Conservation (phyloP, 92 coral and sea anemone species). For the Phymanthus crucifer region DNA sequence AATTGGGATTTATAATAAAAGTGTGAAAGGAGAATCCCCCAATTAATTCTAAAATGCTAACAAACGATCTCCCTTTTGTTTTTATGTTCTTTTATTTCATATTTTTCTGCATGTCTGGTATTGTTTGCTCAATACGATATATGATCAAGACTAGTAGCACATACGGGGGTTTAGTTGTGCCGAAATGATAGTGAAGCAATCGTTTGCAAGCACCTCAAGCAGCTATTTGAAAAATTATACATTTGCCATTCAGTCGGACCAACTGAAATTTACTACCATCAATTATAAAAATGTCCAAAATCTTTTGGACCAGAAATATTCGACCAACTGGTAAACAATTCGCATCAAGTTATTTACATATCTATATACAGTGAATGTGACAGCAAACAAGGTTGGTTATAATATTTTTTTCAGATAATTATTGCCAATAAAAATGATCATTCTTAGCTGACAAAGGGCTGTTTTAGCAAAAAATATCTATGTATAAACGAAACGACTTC, state of each 20-base stretch:
- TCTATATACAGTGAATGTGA: not conserved
- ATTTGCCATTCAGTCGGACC: not conserved
- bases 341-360: not conserved
- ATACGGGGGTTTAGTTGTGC: not conserved
- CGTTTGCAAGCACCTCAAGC: not conserved
- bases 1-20: not conserved
- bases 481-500: not conserved
- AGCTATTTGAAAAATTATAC: not conserved
- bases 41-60: not conserved
- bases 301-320: not conserved
- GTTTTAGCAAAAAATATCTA: conserved; percentile 1
- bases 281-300: not conserved
- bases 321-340: not conserved
- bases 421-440: conserved; percentile 2
- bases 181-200: not conserved
- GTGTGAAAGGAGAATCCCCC: not conserved
- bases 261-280: not conserved
- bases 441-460: not conserved
- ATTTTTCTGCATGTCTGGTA: not conserved
- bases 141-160: not conserved
- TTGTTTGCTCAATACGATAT: not conserved
- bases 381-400: not conserved
- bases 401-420: not conserved
- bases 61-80: not conserved
- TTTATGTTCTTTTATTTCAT: not conserved